Conservation (phyloP, 1,140 invertebrate species). For the Ceratosolen fusciceps region DNA sequence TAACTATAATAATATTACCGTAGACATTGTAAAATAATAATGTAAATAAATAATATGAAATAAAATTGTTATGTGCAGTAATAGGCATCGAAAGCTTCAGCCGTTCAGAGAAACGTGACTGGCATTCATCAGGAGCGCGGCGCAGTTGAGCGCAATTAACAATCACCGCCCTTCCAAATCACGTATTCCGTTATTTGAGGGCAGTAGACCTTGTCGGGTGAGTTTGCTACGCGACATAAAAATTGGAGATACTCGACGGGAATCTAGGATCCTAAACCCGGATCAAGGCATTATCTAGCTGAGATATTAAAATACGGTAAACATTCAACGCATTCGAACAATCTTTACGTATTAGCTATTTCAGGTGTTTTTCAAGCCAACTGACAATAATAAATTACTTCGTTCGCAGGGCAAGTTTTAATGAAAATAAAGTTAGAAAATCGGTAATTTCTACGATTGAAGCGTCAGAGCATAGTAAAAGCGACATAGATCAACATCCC, state of each 20-base stretch:
- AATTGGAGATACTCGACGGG: slow-evolving; percentile 60
- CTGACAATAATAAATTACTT: background rate
- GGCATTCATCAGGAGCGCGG: slow-evolving; percentile 70
- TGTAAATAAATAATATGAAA: too few relatives aligned
- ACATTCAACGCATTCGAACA: background rate
- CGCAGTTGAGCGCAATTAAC: slow-evolving; percentile 70
- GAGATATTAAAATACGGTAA: slow-evolving; percentile 46
- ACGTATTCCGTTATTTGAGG: slow-evolving; percentile 60
- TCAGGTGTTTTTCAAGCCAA: too few relatives aligned
- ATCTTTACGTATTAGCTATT: too few relatives aligned
- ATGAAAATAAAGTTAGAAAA: slow-evolving; percentile 27
- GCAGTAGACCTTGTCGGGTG: slow-evolving; percentile 56
- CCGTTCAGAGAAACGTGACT: slow-evolving; percentile 95
- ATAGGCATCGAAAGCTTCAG: slow-evolving; percentile 94
- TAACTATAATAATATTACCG: too few relatives aligned
- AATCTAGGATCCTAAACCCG: slow-evolving; percentile 56
- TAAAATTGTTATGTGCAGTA: too few relatives aligned
- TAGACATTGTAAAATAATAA: too few relatives aligned
- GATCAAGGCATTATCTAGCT: slow-evolving; percentile 64
- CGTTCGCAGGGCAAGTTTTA: background rate
- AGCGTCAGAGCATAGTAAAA: background rate
- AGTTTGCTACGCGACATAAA: slow-evolving; percentile 54
- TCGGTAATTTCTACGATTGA: slow-evolving; percentile 17
- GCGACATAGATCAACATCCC: too few relatives aligned
- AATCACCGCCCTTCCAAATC: slow-evolving; percentile 67